These are phyloP conservation scores for Grammomys surdaster DNA, from an alignment of 2,113 vertebrate genomes.

Conservation along the genomic window DNA sequence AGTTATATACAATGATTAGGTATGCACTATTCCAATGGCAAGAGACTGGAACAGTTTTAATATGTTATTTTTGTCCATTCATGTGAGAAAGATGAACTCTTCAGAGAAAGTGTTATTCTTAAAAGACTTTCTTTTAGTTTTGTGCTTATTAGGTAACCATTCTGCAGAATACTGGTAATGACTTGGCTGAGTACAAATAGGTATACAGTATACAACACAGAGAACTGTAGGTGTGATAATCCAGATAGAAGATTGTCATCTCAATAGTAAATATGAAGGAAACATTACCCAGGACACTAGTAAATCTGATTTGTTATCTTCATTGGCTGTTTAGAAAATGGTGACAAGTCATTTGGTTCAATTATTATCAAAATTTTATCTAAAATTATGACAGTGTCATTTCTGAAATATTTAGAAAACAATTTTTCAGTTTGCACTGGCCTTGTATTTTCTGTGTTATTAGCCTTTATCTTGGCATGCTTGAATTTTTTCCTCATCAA, in stretches of 20 bases:
- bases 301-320: constrained; percentile 59
- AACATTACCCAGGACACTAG: not conserved
- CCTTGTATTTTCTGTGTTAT: constrained; percentile 18
- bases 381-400: constrained; percentile 28
- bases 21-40: constrained; percentile 17
- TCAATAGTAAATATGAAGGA: constrained; percentile 18
- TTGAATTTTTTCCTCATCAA: constrained; percentile 60
- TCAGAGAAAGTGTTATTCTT: not conserved
- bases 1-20: not conserved
- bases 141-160: constrained; percentile 31
- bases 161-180: constrained; percentile 58
- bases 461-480: constrained; percentile 59
- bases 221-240: constrained; percentile 39
- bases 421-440: constrained; percentile 57
- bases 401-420: constrained; percentile 61
- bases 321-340: constrained; percentile 42
- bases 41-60: constrained; percentile 21
- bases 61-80: not conserved
- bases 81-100: not conserved
- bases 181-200: not conserved
- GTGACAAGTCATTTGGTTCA: constrained; percentile 26
- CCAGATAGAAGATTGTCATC: not conserved
- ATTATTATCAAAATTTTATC: not conserved
- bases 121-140: constrained; percentile 30
- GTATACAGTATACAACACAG: not conserved